Conservation (phyloP, 2,113 vertebrate species). For the Pristiophorus japonicus region DNA sequence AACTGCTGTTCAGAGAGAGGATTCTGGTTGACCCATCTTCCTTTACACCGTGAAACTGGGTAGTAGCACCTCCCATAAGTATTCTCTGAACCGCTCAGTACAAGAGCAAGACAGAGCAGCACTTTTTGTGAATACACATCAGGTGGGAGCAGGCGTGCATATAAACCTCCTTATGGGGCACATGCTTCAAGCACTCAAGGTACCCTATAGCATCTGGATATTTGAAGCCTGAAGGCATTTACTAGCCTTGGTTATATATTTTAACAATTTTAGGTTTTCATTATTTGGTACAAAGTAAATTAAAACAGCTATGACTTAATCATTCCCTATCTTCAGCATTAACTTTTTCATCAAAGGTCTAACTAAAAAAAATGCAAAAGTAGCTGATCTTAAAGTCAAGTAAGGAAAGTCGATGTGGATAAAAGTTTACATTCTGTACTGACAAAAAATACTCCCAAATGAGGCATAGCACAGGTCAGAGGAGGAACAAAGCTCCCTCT, state of each 20-base stretch:
- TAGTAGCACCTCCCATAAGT: background rate
- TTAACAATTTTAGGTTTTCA: no score
- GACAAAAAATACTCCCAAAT: background rate
- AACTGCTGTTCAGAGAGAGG: background rate
- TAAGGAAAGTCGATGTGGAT: background rate
- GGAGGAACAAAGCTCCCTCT: background rate
- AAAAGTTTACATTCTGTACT: background rate
- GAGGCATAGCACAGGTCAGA: background rate
- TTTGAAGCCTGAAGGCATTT: no score
- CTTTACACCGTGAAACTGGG: background rate
- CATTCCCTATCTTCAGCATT: background rate
- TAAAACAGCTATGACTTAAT: background rate
- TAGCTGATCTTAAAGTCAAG: no score
- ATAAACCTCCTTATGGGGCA: no score
- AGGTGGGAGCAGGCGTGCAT: background rate
- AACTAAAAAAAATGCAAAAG: no score
- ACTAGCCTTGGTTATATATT: no score
- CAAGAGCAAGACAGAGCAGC: background rate
- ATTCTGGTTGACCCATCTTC: background rate
- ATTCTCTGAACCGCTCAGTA: background rate
- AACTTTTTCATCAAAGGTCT: no score
- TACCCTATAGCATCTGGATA: no score
- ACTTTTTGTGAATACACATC: background rate
- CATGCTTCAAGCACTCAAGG: no score
- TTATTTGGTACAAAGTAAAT: background rate